Base-by-base conservation (phyloP, 2,797 vertebrate genomes). In the Taeniopygia guttata region DNA sequence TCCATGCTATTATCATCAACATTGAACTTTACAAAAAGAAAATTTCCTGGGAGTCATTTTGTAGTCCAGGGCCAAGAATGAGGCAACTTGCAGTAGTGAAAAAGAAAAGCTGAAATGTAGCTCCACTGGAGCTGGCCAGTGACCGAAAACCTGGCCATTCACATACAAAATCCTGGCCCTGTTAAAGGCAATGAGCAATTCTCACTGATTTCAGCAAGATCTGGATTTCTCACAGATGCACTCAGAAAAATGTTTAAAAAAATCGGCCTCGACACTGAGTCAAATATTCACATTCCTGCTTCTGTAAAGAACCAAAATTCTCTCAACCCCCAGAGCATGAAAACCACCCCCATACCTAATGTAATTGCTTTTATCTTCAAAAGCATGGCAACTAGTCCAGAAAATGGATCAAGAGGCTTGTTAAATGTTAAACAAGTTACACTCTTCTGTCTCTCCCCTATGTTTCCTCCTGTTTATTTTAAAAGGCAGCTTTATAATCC, bases 381-480 rank as follows among this genome's bases (percentile, higher is more conserved):
- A 95, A 96, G 48, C 62, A 68, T 43, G 36, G 84, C 78, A 96
- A 81, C 60, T 23, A 40, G 67, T 93, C 91, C 89, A 95, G 91
- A 89, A 96, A 96, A 91, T 0, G 38, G 89, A 94, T 89, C 84
- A 86, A 87, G 87, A 93, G 84, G 32, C 81, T 97, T 95, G 85
- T 94, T 96, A 95, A 95, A 97, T 74, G 77, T 95, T 96, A 95
- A 95, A 94, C 92, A 96, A 96, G 92, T 86, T 95, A 92, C 55
- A 62, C 88, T 92, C 59, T 87, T 93, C 87, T 90, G 68, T 81
- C 77, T 92, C 51, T 90, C 82, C 64, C 54, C 29, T 83, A 30
- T 67, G 85, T 91, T 96, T 84, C 90, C 95, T 96, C 87, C 88
- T 96, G 95, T 97, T 97, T 97, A 96, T 96, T 96, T 96, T 96